Evolutionary conservation across 2,888 invertebrate species (phyloP).

Genomic region (Agapostemon virescens): DNA sequence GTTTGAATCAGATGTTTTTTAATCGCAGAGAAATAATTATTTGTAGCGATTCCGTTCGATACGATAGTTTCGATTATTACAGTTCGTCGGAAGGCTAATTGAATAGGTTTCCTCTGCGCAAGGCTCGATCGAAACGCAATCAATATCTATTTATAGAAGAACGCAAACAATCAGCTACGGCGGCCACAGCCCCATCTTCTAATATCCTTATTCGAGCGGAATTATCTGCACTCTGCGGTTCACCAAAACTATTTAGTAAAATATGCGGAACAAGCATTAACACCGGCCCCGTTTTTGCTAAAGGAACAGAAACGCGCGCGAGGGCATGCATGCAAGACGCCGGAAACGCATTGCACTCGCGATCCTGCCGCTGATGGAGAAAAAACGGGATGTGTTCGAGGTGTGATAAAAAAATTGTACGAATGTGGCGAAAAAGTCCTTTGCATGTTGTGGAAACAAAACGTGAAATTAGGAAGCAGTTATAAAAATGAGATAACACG

Average conservation of each 20-base stretch:
- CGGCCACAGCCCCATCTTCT: neutral
- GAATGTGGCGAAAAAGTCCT: neutral
- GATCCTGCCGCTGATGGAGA: neutral
- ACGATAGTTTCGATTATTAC: neutral
- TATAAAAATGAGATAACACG: neutral
- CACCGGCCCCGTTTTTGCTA: constrained; percentile 56
- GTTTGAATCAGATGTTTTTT: neutral
- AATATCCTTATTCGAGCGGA: neutral
- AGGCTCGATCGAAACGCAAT: neutral
- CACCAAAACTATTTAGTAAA: neutral
- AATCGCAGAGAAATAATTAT: neutral
- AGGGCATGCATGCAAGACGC: neutral
- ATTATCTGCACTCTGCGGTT: constrained; percentile 2
- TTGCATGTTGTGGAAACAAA: neutral
- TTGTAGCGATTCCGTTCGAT: too few relatives aligned
- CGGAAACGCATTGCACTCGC: neutral
- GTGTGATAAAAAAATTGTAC: constrained; percentile 28
- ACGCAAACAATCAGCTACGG: neutral
- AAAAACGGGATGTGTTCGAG: neutral
- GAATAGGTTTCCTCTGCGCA: neutral
- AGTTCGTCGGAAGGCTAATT: neutral
- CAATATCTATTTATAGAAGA: neutral
- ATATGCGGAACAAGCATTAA: constrained; percentile 45
- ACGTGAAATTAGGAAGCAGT: neutral
- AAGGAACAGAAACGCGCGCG: constrained; percentile 8